These are phyloP conservation scores for Micropoecilia bifurca DNA, from an alignment of 2,797 vertebrate species.

Conservation along the genomic window DNA sequence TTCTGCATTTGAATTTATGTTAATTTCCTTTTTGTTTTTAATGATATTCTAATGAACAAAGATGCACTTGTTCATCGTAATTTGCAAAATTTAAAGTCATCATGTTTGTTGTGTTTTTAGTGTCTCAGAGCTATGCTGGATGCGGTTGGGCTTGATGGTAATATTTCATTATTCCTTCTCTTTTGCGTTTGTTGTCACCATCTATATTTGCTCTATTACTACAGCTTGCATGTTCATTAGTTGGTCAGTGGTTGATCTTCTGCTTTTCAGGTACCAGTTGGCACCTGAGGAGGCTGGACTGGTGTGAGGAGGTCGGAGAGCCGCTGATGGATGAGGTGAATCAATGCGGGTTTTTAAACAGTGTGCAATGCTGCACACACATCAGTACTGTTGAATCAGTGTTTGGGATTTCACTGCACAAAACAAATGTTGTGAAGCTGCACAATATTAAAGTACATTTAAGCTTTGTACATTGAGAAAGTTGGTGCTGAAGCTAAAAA, in stretches of 20 bases:
- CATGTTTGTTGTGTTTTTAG: slow-evolving; percentile 64
- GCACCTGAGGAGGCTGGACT: slow-evolving; percentile 92
- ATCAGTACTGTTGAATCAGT: neutral
- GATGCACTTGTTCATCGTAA: neutral
- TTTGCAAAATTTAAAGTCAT: neutral
- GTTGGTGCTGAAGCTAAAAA: neutral
- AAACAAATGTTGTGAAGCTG: neutral
- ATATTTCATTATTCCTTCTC: slow-evolving; percentile 31
- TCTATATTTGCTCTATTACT: neutral
- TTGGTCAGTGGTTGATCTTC: neutral
- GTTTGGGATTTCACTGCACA: neutral
- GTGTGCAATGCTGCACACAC: neutral
- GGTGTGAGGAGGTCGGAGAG: slow-evolving; percentile 95
- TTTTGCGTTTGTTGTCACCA: neutral
- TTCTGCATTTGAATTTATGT: neutral
- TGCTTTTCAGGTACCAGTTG: slow-evolving; percentile 84
- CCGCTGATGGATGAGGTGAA: slow-evolving; percentile 88
- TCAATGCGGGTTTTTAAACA: neutral
- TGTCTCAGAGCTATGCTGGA: slow-evolving; percentile 89
- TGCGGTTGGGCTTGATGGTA: slow-evolving; percentile 87
- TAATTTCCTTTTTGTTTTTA: neutral
- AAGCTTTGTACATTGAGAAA: neutral
- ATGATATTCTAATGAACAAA: neutral
- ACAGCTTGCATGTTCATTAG: neutral
- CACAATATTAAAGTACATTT: neutral